phyloP scores from a whole-genome alignment of 2,888 invertebrate species.

The Rotaria sp. region DNA sequence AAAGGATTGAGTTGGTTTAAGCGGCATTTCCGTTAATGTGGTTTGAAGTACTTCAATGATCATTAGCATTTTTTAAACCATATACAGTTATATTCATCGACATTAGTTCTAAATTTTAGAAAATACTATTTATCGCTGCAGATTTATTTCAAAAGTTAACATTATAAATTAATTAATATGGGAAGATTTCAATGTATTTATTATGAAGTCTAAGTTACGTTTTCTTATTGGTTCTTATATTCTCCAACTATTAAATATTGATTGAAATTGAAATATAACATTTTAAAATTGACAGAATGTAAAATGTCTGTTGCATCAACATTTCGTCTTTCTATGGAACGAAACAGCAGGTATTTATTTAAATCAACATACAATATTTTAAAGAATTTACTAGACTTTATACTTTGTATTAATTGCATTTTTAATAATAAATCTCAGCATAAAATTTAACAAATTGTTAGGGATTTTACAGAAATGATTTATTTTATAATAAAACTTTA shows the following conservation, averaged over 20 bases:
- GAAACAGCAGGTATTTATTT: background rate
- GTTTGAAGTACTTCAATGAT: background rate
- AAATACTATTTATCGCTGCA: too few species aligned
- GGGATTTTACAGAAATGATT: too few species aligned
- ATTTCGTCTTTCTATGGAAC: background rate
- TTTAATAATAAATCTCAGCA: too few species aligned
- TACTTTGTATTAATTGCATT: too few species aligned
- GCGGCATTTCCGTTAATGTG: background rate
- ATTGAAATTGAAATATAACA: background rate
- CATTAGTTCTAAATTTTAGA: too few species aligned
- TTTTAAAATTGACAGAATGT: background rate
- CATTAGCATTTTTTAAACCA: slow-evolving; percentile 15
- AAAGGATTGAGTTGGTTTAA: background rate
- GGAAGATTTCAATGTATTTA: too few species aligned
- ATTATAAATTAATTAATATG: too few species aligned
- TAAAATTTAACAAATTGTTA: too few species aligned
- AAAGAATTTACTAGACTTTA: too few species aligned
- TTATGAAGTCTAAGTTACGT: too few species aligned
- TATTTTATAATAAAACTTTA: too few species aligned
- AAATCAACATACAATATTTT: background rate
- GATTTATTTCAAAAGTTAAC: too few species aligned
- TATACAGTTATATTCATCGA: background rate
- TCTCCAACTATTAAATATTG: background rate
- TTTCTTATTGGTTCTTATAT: background rate
- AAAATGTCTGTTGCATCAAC: background rate